Percentiles rank a stretch among this genome's conserved stretches.
phyloP scores from a whole-genome alignment of 2,113 vertebrate species.

The Siphamia tubifer region DNA sequence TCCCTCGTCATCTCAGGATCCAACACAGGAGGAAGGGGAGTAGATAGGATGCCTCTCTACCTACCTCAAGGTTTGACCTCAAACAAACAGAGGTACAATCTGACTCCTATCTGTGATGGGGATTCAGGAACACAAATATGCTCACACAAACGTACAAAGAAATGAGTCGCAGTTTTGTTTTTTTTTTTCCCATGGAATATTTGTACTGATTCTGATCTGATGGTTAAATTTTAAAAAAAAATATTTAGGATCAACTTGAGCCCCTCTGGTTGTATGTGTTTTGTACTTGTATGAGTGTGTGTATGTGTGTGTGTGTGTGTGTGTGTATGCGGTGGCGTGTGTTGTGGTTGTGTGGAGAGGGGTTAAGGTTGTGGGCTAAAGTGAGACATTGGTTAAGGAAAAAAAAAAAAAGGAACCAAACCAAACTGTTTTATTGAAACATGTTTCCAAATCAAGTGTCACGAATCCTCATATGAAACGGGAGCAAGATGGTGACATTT shows the following conservation, averaged over 20 bases:
- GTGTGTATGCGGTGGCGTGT: background rate
- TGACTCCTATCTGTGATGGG: conserved; percentile 59
- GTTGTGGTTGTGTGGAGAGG: conserved; percentile 2
- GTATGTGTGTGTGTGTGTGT: background rate
- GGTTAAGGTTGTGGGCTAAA: conserved; percentile 19
- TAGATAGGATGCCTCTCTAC: conserved; percentile 61
- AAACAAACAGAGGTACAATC: conserved; percentile 40
- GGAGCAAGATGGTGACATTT: conserved; percentile 45
- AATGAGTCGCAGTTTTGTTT: conserved; percentile 38
- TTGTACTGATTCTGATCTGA: conserved; percentile 32
- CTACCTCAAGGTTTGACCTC: conserved; percentile 76
- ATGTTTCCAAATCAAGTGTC: conserved; percentile 39
- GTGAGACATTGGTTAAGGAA: conserved; percentile 5
- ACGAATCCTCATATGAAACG: conserved; percentile 41
- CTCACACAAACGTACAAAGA: conserved; percentile 5
- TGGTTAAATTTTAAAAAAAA: too few relatives aligned
- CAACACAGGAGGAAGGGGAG: conserved; percentile 64
- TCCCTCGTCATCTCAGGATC: conserved; percentile 66
- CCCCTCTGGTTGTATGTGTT: conserved; percentile 9
- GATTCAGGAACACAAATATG: conserved; percentile 63
- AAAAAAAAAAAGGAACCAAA: conserved; percentile 59
- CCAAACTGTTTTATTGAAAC: conserved; percentile 48
- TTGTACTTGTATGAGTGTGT: background rate
- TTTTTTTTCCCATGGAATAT: conserved; percentile 23
- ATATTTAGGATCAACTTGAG: too few relatives aligned